Evolutionary conservation across 2,797 vertebrate genomes (phyloP), one percentile per base, ranked within the genome.

Genomic region (Odontamblyopus rebecca): DNA sequence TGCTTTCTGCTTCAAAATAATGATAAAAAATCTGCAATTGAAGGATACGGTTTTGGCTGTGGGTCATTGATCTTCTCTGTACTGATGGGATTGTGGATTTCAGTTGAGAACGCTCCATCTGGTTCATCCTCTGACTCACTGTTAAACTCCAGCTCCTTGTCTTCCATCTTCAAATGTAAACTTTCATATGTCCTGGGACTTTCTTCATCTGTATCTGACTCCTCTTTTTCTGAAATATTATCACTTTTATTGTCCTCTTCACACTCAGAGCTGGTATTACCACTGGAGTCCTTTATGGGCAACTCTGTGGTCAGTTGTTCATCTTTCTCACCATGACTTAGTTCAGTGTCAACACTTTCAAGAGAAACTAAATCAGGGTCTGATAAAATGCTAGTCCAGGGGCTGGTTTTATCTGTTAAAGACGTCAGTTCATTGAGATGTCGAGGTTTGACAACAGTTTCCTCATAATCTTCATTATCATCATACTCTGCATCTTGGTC

Each of bases 361-460:
- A 87, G 78, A 69, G 89, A 87, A 56, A 74, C 84, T 19, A 82
- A 73, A 38, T 95, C 95, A 0, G 64, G 83, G 56, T 97, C 96
- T 3, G 97, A 98, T 12, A 95, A 0, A 41, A 96, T 68, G 73
- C 97, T 98, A 82, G 96, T 98, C 98, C 97, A 98, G 16, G 97
- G 96, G 61, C 96, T 99, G 38, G 96, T 99, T 92, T 82, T 95
- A 75, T 98, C 97, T 0, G 96, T 98, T 66, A 94, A 0, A 0
- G 93, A 93, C 0, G 95, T 97, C 50, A 99, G 78, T 71, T 99
- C 98, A 27, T 99, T 99, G 3, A 99, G 94, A 68, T 93, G 75
- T 64, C 88, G 93, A 6, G 95, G 97, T 26, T 96, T 94, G 74
- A 98, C 85, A 18, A 98, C 59, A 0, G 94, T 93, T 88, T 96